Evolutionary conservation across 2,888 invertebrate genomes (phyloP).

Genomic region (Ochlodes sylvanus): DNA sequence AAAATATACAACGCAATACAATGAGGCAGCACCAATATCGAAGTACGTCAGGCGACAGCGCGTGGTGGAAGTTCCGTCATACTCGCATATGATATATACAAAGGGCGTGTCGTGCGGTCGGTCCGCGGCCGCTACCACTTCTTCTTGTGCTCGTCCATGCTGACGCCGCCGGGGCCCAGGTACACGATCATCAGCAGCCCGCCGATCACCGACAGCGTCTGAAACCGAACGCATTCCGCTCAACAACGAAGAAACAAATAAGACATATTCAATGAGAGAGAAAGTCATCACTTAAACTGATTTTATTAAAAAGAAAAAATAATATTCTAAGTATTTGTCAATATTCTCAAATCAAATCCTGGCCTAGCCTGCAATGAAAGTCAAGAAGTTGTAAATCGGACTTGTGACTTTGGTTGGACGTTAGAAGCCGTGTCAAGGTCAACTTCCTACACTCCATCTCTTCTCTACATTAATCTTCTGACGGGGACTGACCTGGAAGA

Average conservation of each 20-base stretch:
- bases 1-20: background rate
- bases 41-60: background rate
- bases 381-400: too few species aligned
- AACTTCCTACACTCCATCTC: too few species aligned
- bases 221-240: slow-evolving; percentile 47
- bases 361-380: too few species aligned
- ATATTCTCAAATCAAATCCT: too few species aligned
- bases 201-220: slow-evolving; percentile 99
- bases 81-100: slow-evolving; percentile 35
- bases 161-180: slow-evolving; percentile 98
- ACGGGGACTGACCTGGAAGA: slow-evolving; percentile 93
- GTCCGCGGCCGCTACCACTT: slow-evolving; percentile 89
- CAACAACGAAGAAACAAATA: background rate
- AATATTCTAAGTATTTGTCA: too few species aligned
- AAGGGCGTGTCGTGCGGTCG: background rate
- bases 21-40: background rate
- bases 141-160: slow-evolving; percentile 99
- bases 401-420: too few species aligned
- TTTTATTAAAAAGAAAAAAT: too few species aligned
- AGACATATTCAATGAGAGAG: too few species aligned
- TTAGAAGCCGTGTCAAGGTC: too few species aligned
- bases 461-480: too few species aligned
- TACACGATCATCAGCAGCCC: slow-evolving; percentile 99
- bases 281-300: too few species aligned
- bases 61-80: background rate